A percentile compares a stretch with the other conserved stretches of the same genome.
Conservation (phyloP, 2,113 vertebrate species). For the Eurystomus gularis region DNA sequence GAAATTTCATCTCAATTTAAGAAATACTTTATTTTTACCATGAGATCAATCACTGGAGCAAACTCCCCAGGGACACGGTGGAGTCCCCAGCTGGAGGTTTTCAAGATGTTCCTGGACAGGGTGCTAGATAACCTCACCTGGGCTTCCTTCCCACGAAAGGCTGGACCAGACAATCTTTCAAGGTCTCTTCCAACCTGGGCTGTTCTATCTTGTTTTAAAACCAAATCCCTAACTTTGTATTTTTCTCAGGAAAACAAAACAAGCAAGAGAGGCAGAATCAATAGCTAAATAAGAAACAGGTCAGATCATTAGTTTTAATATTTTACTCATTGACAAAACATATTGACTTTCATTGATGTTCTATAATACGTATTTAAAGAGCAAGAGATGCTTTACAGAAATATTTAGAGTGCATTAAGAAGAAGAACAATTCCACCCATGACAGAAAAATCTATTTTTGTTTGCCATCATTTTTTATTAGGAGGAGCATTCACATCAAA, state of each 20-base stretch:
- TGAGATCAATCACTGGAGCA: neutral
- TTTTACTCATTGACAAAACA: slow-evolving; percentile 2
- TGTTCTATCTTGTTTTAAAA: neutral
- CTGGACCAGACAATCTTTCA: rapidly evolving
- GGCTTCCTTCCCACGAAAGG: neutral
- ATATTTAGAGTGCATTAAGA: neutral
- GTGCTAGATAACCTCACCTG: neutral
- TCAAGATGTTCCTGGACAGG: neutral
- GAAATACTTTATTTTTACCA: neutral
- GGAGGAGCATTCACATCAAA: neutral
- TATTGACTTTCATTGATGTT: neutral
- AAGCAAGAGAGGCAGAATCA: neutral
- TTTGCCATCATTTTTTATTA: neutral
- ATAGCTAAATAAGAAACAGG: neutral
- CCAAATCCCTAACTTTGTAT: neutral
- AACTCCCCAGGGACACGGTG: rapidly evolving
- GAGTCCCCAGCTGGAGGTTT: neutral
- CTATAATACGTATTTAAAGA: slow-evolving; percentile 27
- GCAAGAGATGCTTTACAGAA: slow-evolving; percentile 21
- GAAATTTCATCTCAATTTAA: neutral
- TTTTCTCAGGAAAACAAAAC: neutral
- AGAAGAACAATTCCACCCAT: neutral
- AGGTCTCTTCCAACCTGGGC: neutral
- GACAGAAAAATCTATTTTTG: slow-evolving; percentile 55
- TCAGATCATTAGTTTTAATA: slow-evolving; percentile 15